Evolutionary conservation across 1,140 invertebrate species (phyloP), one percentile per base, ranked within the genome.

Genomic region (Phymorhynchus buccinoides): DNA sequence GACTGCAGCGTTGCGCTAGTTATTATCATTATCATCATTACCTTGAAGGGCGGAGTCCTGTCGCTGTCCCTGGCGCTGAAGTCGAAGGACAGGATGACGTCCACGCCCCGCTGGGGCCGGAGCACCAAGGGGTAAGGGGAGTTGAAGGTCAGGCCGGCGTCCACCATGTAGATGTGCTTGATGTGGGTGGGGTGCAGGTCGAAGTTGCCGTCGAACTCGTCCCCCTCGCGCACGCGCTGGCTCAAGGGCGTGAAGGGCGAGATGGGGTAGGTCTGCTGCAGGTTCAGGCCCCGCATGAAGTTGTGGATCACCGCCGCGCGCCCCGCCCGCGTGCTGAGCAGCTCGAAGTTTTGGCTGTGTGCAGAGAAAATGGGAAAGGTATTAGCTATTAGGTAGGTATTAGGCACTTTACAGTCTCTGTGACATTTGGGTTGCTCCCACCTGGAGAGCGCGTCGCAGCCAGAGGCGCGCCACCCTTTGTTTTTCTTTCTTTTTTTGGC

Each of bases 61-160:
- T 94, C 94, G 2, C 91, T 88, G 56, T 91, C 89, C 82, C 94
- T 88, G 35, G 91, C 93, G 87, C 94, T 94, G 89, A 94, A 94
- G 88, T 94, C 94, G 88, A 94, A 94, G 0, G 94, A 93, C 35
- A 94, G 82, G 84, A 93, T 94, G 22, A 94, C 88, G 66, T 94
- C 92, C 6, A 94, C 93, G 39, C 89, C 90, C 84, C 94, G 87
- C 88, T 94, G 94, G 4, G 94, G 94, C 78, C 94, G 82, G 37
- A 94, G 88, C 1, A 94, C 89, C 9, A 94, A 90, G 12, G 94
- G 94, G 86, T 92, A 94, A 1, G 94, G 94, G 9, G 93, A 93
- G 89, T 94, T 94, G 86, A 94, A 94, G 6, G 94, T 94, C 52
- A 94, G 87, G 9, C 94, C 94, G 37, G 93, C 93, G 88, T 94